Conservation (phyloP, 2,888 invertebrate genomes). For the Allolobophora icterica region DNA sequence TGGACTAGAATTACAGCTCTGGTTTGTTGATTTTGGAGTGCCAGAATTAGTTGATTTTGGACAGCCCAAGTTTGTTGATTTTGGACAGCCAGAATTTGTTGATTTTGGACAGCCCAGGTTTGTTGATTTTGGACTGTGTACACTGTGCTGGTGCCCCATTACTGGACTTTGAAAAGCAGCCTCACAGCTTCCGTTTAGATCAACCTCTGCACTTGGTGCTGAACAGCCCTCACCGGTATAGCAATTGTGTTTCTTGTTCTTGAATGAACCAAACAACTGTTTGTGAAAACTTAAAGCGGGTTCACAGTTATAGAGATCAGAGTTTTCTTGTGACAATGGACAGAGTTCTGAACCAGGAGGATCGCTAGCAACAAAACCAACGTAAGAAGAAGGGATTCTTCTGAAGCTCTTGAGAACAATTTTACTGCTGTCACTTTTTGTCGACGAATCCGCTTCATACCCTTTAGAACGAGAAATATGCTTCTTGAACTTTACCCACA, state of each 20-base stretch:
- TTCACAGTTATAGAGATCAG: not conserved
- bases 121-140: not conserved
- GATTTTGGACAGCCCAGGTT: not conserved
- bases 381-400: slow-evolving; percentile 10
- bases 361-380: not conserved
- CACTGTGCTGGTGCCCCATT: too few species aligned
- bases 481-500: slow-evolving; percentile 26
- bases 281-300: not conserved
- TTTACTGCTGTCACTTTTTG: not conserved
- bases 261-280: not conserved
- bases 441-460: not conserved
- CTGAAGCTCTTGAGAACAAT: slow-evolving; percentile 22
- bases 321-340: not conserved
- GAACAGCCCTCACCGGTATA: not conserved
- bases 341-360: not conserved
- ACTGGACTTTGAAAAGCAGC: not conserved
- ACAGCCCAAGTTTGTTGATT: not conserved
- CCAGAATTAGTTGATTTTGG: not conserved
- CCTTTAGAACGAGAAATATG: slow-evolving; percentile 22
- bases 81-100: not conserved
- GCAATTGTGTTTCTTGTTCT: not conserved
- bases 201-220: not conserved
- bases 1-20: not conserved
- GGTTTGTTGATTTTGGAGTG: not conserved
- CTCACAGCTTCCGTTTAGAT: not conserved